Base-by-base conservation (phyloP, 2,797 vertebrate species). In the Oceanodroma leucorhoa region DNA sequence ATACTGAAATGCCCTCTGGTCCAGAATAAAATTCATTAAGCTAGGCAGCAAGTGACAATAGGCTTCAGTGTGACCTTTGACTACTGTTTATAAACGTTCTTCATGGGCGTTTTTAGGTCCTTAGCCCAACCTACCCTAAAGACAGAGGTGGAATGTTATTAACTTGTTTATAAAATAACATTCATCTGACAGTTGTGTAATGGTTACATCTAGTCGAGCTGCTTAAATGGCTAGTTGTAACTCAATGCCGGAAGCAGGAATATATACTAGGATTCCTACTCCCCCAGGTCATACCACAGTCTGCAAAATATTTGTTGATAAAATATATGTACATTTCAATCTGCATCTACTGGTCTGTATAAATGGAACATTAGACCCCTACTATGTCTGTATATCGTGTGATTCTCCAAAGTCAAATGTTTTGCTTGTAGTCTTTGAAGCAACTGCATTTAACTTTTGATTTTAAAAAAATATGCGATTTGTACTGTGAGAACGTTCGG, bases 311-410 rank as follows among this genome's bases (percentile, higher is more conserved):
- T 11, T 48, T 60, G 8, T 32, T 90, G 60, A 29, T 71, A 40
- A 58, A 58, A 8, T 64, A 54, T 16, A 12, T 69, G 21, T 62
- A 2, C 2, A 5, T 76, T 91, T 89, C 29, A 41, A 0, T 62
- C 20, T 79, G 32, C 18, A 55, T 62, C 40, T 90, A 26, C 17
- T 50, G 26, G 14, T 50, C 9, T 70, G 9, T 87, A 3, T 46
- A 79, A 65, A 19, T 62, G 51, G 10, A 46, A 13, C 62, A 51
- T 84, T 84, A 55, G 40, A 77, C 14, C 20, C 26, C 55, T 66
- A 1, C 21, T 73, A 1, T 62, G 11, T 50, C 36, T 83, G 3
- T 53, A 8, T 83, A 30, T 36, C 2, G 0, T 22, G 1, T 36
- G 29, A 34, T 36, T 92, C 67, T 91, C 40, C 41, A 10, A 26